phyloP scores from a whole-genome alignment of 1,140 invertebrate genomes.

The Drosophila littoralis region DNA sequence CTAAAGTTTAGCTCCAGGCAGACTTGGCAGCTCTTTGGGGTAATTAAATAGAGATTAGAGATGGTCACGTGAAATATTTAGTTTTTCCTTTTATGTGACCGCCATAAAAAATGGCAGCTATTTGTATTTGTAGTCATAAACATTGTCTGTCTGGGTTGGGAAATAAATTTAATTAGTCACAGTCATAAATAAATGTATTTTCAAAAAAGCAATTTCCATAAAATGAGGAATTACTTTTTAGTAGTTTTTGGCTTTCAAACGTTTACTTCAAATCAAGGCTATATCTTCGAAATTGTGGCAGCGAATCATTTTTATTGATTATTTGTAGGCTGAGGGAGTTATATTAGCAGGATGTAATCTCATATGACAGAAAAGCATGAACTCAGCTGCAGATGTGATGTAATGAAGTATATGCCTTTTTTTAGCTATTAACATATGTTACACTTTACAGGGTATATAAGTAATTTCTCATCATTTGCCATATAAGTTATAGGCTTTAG shows the following conservation, averaged over 20 bases:
- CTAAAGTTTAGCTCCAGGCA: background rate
- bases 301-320: no score
- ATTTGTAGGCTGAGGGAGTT: no score
- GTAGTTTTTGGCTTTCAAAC: background rate
- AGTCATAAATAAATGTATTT: conserved; percentile 23
- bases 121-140: conserved; percentile 18
- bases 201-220: background rate
- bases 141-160: conserved; percentile 1
- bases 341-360: no score
- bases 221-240: background rate
- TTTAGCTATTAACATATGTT: no score
- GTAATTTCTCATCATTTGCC: background rate
- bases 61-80: conserved; percentile 41
- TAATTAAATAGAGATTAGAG: conserved; percentile 52
- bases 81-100: conserved; percentile 3
- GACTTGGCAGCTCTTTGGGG: conserved; percentile 9
- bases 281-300: no score
- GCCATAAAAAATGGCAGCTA: conserved; percentile 16
- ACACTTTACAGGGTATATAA: background rate
- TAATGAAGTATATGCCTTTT: no score
- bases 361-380: no score
- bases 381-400: no score
- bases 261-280: no score
- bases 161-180: conserved; percentile 31
- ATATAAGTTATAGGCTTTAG: conserved; percentile 1